phyloP scores from a whole-genome alignment of 2,113 vertebrate genomes.

The Chauna torquata region DNA sequence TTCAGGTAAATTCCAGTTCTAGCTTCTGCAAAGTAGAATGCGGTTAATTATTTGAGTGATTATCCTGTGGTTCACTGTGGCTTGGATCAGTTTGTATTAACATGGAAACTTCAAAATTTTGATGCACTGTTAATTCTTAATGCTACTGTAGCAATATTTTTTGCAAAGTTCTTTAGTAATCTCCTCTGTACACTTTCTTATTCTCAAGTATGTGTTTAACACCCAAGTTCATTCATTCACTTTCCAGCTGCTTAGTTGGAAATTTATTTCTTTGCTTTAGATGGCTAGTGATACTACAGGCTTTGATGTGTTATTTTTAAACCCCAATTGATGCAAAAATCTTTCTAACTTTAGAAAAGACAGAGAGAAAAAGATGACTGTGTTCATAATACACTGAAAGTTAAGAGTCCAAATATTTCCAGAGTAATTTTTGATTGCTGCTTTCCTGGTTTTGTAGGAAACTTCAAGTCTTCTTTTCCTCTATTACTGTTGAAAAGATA shows the following conservation, averaged over 20 bases:
- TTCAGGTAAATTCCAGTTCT: constrained; percentile 46
- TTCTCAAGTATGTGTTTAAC: constrained; percentile 13
- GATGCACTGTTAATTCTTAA: constrained; percentile 64
- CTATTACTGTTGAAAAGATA: background rate
- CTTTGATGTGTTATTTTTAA: background rate
- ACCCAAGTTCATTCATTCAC: background rate
- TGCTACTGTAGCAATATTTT: constrained; percentile 63
- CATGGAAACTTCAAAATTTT: constrained; percentile 43
- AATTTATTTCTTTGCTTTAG: background rate
- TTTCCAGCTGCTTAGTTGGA: constrained; percentile 22
- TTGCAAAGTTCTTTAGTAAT: constrained; percentile 35
- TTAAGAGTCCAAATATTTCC: background rate
- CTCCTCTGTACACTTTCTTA: background rate
- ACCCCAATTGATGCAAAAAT: constrained; percentile 17
- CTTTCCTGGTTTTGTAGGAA: background rate
- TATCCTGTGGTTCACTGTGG: constrained; percentile 28
- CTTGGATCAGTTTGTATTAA: constrained; percentile 35
- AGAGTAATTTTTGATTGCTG: background rate
- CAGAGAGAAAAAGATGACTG: background rate
- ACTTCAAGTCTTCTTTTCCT: background rate
- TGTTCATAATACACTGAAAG: background rate
- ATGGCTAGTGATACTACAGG: background rate
- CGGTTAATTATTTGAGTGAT: constrained; percentile 23
- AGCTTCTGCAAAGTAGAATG: constrained; percentile 19
- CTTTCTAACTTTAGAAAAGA: background rate